These are phyloP conservation scores for Mystacornis crossleyi DNA, from an alignment of 2,113 vertebrate genomes.

Conservation along the genomic window DNA sequence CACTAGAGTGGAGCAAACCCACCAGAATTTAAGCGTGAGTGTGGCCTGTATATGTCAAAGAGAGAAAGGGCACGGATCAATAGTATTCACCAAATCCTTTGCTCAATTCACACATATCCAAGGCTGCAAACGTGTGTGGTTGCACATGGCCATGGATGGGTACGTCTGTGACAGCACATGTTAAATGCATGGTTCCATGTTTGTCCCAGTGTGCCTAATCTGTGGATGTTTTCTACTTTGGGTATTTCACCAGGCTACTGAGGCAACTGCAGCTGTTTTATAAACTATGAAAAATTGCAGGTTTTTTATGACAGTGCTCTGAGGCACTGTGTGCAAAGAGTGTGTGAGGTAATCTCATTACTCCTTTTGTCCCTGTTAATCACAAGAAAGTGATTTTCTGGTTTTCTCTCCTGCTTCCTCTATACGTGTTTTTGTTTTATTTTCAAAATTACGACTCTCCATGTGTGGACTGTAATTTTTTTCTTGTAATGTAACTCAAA, in stretches of 20 bases:
- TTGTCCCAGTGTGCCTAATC: neutral
- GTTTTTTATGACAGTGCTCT: neutral
- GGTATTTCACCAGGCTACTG: neutral
- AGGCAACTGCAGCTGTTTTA: neutral
- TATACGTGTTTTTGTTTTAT: neutral
- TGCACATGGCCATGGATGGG: neutral
- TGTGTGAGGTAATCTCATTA: neutral
- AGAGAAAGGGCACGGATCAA: neutral
- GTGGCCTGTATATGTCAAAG: neutral
- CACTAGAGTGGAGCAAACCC: neutral
- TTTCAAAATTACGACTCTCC: neutral
- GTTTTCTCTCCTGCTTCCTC: neutral
- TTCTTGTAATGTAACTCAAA: neutral
- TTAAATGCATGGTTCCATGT: accelerated
- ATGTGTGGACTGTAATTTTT: neutral
- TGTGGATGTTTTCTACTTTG: neutral
- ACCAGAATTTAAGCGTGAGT: neutral
- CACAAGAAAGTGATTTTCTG: neutral
- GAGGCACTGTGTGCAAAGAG: neutral
- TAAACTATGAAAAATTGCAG: neutral
- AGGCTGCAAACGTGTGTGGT: neutral
- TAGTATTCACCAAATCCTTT: neutral
- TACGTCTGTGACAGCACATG: neutral
- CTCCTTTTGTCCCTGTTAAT: neutral
- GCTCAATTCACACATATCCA: accelerated